These are phyloP conservation scores for Bicyclus anynana DNA, from an alignment of 1,140 invertebrate species.

Conservation along the genomic window DNA sequence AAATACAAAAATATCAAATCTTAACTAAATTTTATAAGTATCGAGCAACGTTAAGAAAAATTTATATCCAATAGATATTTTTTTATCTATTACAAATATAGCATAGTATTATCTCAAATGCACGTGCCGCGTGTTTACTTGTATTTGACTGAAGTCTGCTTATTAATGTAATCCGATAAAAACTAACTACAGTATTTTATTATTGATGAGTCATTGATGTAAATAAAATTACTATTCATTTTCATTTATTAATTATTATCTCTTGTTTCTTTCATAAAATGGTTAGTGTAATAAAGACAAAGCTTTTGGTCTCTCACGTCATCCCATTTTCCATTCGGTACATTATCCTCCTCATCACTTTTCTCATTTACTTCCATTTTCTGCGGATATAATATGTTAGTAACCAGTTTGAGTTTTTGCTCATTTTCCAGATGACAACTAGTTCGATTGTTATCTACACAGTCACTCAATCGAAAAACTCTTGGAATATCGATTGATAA, in stretches of 20 bases:
- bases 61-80: too few relatives aligned
- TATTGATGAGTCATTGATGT: not conserved
- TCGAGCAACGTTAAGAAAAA: too few relatives aligned
- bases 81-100: too few relatives aligned
- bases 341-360: not conserved
- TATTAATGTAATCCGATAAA: too few relatives aligned
- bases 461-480: slow-evolving; percentile 31
- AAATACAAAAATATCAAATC: too few relatives aligned
- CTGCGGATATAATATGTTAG: slow-evolving; percentile 18
- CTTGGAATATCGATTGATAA: slow-evolving; percentile 28
- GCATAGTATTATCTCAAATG: too few relatives aligned
- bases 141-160: too few relatives aligned
- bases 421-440: not conserved
- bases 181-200: too few relatives aligned
- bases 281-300: slow-evolving; percentile 29
- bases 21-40: too few relatives aligned
- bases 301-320: slow-evolving; percentile 37
- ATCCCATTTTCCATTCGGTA: slow-evolving; percentile 17
- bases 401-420: slow-evolving; percentile 1
- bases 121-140: too few relatives aligned
- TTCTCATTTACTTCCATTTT: not conserved
- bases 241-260: not conserved
- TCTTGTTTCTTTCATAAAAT: not conserved
- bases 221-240: not conserved
- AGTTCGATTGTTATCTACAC: not conserved